A percentile compares a stretch with the other conserved stretches of the same genome.
phyloP scores from a whole-genome alignment of 2,888 invertebrate species.

The Rhagonycha fulva region DNA sequence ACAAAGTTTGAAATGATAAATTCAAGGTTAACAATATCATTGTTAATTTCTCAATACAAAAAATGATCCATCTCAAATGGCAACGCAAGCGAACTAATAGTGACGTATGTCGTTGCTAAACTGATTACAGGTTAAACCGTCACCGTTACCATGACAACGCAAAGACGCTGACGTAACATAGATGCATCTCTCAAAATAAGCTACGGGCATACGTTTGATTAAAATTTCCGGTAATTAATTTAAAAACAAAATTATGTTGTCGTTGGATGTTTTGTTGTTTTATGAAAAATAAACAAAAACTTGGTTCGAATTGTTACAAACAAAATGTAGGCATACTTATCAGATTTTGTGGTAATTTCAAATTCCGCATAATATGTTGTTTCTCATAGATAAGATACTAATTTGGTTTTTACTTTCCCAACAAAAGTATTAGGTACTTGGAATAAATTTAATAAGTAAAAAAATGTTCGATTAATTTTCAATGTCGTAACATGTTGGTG shows the following conservation, averaged over 20 bases:
- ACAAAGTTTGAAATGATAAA: background rate
- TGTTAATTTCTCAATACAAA: background rate
- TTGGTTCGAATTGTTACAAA: background rate
- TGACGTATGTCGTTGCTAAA: conserved; percentile 41
- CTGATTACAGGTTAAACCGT: conserved; percentile 38
- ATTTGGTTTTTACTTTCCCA: background rate
- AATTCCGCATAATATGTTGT: background rate
- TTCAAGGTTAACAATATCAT: background rate
- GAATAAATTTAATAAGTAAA: background rate
- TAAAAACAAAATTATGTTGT: background rate
- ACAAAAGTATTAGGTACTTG: background rate
- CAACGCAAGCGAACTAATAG: background rate
- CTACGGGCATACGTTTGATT: background rate
- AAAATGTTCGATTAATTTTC: background rate
- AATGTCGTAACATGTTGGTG: background rate
- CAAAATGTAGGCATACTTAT: background rate
- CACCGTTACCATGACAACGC: conserved; percentile 51
- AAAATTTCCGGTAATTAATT: background rate
- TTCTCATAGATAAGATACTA: background rate
- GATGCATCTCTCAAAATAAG: conserved; percentile 13
- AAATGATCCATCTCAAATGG: background rate
- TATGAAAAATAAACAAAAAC: background rate
- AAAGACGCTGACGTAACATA: conserved; percentile 47
- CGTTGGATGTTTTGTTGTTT: background rate
- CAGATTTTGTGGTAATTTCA: background rate